A percentile compares a stretch with the other conserved stretches of the same genome.
These are phyloP conservation scores for Yasuhikotakia modesta DNA, from an alignment of 2,797 vertebrate species.

Conservation along the genomic window DNA sequence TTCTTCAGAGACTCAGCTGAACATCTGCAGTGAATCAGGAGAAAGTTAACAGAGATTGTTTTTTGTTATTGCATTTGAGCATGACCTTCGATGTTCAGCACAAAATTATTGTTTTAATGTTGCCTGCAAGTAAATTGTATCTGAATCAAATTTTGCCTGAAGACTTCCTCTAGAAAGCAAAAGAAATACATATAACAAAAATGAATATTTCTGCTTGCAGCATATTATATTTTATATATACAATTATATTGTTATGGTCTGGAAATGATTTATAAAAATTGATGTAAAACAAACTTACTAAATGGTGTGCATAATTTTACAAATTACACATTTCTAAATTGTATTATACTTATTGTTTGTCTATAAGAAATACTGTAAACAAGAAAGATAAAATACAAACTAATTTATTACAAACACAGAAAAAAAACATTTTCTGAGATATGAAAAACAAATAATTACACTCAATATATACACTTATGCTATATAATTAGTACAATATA, in stretches of 20 bases:
- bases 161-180: background rate
- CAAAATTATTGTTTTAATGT: background rate
- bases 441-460: too few species aligned
- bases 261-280: background rate
- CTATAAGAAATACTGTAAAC: too few species aligned
- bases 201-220: background rate
- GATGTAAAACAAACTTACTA: background rate
- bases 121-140: background rate
- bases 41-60: background rate
- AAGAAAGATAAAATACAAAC: too few species aligned
- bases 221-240: background rate
- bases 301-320: background rate
- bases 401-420: too few species aligned
- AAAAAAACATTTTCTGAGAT: too few species aligned
- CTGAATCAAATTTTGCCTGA: background rate
- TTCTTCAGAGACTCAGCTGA: background rate
- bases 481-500: background rate
- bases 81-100: background rate
- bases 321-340: background rate
- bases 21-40: conserved; percentile 14
- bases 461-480: background rate
- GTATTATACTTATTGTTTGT: background rate
- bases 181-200: background rate
- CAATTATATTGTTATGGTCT: background rate
- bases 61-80: conserved; percentile 14